These are phyloP conservation scores for Tromatobia lineatoria DNA, from an alignment of 2,888 invertebrate species.

Conservation along the genomic window DNA sequence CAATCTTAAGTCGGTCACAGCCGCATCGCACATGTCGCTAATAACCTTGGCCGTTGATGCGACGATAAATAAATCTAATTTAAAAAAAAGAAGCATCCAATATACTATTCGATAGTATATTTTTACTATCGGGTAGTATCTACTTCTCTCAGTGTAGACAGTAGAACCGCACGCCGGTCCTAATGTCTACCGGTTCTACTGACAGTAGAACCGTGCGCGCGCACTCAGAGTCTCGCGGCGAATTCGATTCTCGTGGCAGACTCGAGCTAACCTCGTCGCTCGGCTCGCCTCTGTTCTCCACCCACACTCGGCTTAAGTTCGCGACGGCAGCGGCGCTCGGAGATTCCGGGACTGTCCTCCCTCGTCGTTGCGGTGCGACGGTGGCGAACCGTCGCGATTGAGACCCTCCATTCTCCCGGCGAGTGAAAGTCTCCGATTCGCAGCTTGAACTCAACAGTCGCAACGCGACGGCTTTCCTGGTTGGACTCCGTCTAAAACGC, in stretches of 20 bases:
- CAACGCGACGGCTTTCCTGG: slow-evolving; percentile 71
- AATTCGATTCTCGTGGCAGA: slow-evolving; percentile 43
- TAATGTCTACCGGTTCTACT: too few relatives aligned
- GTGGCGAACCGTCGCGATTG: slow-evolving; percentile 37
- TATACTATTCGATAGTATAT: too few relatives aligned
- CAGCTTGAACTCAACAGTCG: slow-evolving; percentile 72
- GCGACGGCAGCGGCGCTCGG: slow-evolving; percentile 27
- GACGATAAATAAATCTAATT: too few relatives aligned
- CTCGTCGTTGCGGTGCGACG: slow-evolving; percentile 46
- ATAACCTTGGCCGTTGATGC: too few relatives aligned
- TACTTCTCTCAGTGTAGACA: too few relatives aligned
- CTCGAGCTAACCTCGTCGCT: slow-evolving; percentile 32
- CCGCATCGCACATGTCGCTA: too few relatives aligned
- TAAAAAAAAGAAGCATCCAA: too few relatives aligned
- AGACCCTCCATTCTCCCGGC: slow-evolving; percentile 55
- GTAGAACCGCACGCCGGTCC: too few relatives aligned
- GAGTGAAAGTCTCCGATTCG: slow-evolving; percentile 71
- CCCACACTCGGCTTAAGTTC: slow-evolving; percentile 48
- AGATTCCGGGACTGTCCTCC: slow-evolving; percentile 16
- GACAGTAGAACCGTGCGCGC: slow-evolving; percentile 15
- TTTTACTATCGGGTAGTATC: too few relatives aligned
- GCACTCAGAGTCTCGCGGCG: slow-evolving; percentile 41
- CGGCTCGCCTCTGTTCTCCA: slow-evolving; percentile 57
- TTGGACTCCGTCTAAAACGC: slow-evolving; percentile 41
- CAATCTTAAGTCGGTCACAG: too few relatives aligned